Evolutionary conservation across 2,113 vertebrate species (phyloP), one percentile per base, ranked within the genome.

Genomic region (Axis porcinus): DNA sequence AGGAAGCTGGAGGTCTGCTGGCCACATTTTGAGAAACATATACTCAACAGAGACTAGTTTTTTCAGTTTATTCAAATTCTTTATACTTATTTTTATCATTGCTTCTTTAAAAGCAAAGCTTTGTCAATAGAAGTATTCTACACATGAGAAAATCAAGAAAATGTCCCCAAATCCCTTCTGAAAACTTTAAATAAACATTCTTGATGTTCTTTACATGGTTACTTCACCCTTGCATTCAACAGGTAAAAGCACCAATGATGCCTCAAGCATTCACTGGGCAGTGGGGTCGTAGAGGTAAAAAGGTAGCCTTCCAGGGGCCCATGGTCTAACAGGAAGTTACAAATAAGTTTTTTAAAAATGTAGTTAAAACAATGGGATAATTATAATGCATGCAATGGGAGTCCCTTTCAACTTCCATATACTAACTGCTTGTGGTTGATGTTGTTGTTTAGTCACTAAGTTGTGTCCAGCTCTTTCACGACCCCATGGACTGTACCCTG

Each of bases 161-260:
- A 95, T 97, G 70, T 97, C 43, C 74, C 96, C 93, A 97, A 95
- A 95, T 88, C 78, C 76, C 91, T 97, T 90, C 91, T 98, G 88
- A 0, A 0, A 67, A 89, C 52, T 93, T 98, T 21, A 13, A 92
- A 43, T 74, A 93, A 97, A 84, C 33, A 87, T 76, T 93, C 82
- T 60, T 54, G 28, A n/a, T 95, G 76, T 93, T 33, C 2, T 91
- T 96, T 85, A 76, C 62, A 5, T 36, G 0, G 0, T 91, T 94
- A 82, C 93, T 93, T 95, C 74, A 97, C 87, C 83, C 76, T 93
- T 96, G 7, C 40, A 70, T 4, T 52, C 55, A 45, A 4, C 33
- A 55, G 84, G 43, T 19, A 28, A 16, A 82, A 82, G 30, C 43
- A 47, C 36, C 27, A 74, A 23, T 19, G 58, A 12, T 47, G 7